Evolutionary conservation across 2,113 vertebrate genomes (phyloP).

Genomic region (Typhlomys cinereus): DNA sequence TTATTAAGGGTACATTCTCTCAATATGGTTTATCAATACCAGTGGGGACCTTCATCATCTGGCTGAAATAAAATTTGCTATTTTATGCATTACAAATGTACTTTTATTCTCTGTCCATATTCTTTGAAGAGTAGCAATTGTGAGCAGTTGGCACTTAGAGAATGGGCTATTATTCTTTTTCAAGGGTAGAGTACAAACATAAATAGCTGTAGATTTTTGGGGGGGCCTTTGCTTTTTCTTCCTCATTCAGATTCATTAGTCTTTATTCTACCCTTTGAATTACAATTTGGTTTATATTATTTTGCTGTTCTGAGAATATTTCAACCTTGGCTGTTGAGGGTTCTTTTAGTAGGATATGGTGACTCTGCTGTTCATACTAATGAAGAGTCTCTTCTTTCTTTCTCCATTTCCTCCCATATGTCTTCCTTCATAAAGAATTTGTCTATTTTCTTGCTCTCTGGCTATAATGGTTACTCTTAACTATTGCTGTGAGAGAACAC

Average conservation of each 20-base stretch:
- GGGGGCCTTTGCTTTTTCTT: neutral
- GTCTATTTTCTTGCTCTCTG: neutral
- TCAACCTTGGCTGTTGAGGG: neutral
- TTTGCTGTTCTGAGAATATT: neutral
- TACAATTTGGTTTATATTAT: no score
- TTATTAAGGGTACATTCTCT: neutral
- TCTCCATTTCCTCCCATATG: no score
- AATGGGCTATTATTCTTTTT: neutral
- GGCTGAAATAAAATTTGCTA: neutral
- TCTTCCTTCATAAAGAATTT: neutral
- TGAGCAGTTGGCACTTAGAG: neutral
- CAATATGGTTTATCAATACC: neutral
- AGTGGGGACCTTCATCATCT: neutral
- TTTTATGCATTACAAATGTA: neutral
- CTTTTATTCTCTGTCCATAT: neutral
- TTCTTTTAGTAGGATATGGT: neutral
- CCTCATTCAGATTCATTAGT: neutral
- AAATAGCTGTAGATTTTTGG: neutral
- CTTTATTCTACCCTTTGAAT: constrained; percentile 7
- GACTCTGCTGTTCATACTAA: neutral
- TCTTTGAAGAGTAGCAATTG: neutral
- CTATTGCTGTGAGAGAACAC: no score
- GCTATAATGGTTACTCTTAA: no score
- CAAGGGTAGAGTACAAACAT: neutral
- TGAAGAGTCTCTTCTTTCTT: neutral